Evolutionary conservation across 2,113 vertebrate genomes (phyloP).

Genomic region (Anoplopoma fimbria): DNA sequence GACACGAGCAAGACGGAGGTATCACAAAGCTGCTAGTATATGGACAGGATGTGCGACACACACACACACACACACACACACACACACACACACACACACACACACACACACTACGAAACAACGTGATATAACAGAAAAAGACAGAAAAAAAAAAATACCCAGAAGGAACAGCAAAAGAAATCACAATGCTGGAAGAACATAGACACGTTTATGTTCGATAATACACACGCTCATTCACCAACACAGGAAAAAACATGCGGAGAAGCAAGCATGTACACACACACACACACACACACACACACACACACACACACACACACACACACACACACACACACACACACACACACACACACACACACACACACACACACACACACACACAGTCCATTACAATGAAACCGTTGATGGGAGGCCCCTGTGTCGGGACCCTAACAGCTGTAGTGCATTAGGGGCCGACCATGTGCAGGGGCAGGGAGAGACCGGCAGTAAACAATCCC

Average conservation of each 20-base stretch:
- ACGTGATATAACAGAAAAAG: background rate
- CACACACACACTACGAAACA: background rate
- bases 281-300: conserved; percentile 29
- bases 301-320: conserved; percentile 43
- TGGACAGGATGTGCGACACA: conserved; percentile 33
- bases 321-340: conserved; percentile 47
- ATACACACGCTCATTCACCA: conserved; percentile 33
- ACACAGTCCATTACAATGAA: conserved; percentile 73
- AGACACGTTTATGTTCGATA: conserved; percentile 8
- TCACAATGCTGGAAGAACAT: conserved; percentile 21
- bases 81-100: background rate
- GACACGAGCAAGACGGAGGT: conserved; percentile 1
- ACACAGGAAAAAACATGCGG: conserved; percentile 30
- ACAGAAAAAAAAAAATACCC: conserved; percentile 11
- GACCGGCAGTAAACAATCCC: conserved; percentile 83
- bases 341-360: conserved; percentile 29
- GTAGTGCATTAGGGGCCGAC: conserved; percentile 90
- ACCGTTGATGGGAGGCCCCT: conserved; percentile 78
- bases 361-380: conserved; percentile 43
- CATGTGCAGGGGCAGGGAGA: conserved; percentile 83
- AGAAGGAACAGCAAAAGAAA: conserved; percentile 5
- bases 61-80: conserved; percentile 3
- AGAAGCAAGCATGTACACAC: conserved; percentile 30
- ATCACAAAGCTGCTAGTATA: conserved; percentile 3
- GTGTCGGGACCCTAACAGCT: conserved; percentile 86